phyloP scores from a whole-genome alignment of 2,888 invertebrate species.

The Celastrina argiolus region DNA sequence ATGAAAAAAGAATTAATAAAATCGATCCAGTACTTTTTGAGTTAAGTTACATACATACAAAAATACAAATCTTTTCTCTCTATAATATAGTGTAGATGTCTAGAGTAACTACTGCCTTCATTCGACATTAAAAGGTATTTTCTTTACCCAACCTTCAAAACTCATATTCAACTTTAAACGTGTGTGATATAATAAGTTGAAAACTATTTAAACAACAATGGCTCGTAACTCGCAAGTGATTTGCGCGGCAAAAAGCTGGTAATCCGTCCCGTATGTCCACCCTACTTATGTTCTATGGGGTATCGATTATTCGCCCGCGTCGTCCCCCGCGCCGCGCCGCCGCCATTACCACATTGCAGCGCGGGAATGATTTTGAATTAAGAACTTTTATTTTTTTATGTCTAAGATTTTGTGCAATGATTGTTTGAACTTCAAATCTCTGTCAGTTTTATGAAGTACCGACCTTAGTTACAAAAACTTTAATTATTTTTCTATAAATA shows the following conservation, averaged over 20 bases:
- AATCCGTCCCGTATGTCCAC: conserved; percentile 61
- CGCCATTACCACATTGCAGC: conserved; percentile 32
- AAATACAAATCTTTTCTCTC: too few species aligned
- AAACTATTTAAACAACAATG: conserved; percentile 10
- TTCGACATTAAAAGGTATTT: too few species aligned
- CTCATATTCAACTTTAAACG: too few species aligned
- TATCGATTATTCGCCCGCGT: conserved; percentile 57
- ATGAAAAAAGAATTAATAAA: too few species aligned
- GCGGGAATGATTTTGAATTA: conserved; percentile 33
- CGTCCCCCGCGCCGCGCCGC: conserved; percentile 36
- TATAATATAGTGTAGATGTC: too few species aligned
- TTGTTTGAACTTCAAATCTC: not conserved
- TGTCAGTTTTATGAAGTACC: too few species aligned
- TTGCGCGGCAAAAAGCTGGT: conserved; percentile 53
- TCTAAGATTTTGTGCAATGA: not conserved
- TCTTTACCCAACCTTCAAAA: too few species aligned
- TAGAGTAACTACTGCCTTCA: too few species aligned
- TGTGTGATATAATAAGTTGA: not conserved
- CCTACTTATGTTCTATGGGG: conserved; percentile 69
- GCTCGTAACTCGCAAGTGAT: conserved; percentile 29
- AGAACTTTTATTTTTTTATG: conserved; percentile 29
- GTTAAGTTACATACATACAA: too few species aligned
- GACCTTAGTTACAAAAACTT: too few species aligned
- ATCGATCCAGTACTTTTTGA: too few species aligned
- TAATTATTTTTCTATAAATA: too few species aligned